A percentile compares a stretch with the other conserved stretches of the same genome.
phyloP scores from a whole-genome alignment of 2,888 invertebrate species.

The Lasioglossum morio region DNA sequence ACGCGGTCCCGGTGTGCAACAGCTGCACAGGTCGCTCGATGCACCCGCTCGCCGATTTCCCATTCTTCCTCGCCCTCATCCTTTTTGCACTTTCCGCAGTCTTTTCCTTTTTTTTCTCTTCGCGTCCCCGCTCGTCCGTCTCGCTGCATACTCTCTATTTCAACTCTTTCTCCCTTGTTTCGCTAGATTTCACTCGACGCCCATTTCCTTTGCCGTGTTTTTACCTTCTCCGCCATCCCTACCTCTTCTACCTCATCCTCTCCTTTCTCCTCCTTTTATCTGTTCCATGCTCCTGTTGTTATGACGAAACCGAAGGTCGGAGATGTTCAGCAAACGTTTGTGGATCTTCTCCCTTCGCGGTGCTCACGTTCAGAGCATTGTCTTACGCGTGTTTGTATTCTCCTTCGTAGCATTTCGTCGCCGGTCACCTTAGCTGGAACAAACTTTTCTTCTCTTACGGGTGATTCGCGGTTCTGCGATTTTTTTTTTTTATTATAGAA shows the following conservation, averaged over 20 bases:
- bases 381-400: too few species aligned
- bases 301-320: not conserved
- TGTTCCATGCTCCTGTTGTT: not conserved
- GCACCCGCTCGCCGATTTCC: conserved; percentile 20
- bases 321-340: conserved; percentile 8
- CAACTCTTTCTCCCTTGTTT: conserved; percentile 17
- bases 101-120: not conserved
- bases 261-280: not conserved
- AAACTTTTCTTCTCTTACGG: too few species aligned
- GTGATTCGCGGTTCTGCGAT: too few species aligned
- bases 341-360: not conserved
- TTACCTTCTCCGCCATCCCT: not conserved
- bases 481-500: too few species aligned
- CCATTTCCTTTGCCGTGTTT: not conserved
- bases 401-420: too few species aligned
- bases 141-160: conserved; percentile 7
- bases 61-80: not conserved
- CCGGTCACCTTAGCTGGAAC: too few species aligned
- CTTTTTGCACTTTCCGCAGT: not conserved
- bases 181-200: conserved; percentile 4
- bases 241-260: not conserved
- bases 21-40: conserved; percentile 37
- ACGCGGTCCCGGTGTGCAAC: conserved; percentile 18
- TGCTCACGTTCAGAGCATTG: too few species aligned
- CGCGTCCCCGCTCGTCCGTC: not conserved